Evolutionary conservation across 1,140 invertebrate species (phyloP).

Genomic region (Fopius arisanus): DNA sequence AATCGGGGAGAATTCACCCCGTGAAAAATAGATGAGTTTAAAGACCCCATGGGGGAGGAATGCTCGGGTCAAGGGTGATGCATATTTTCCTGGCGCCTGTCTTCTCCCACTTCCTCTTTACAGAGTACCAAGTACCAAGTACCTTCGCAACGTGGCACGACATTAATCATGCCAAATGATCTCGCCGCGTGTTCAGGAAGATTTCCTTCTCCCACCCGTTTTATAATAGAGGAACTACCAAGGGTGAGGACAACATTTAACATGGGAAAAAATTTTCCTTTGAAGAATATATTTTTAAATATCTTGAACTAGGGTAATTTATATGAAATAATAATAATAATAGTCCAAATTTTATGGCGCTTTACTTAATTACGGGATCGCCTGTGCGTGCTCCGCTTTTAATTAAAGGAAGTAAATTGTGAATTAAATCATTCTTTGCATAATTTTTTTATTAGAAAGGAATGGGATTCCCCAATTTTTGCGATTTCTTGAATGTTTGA

Average conservation of each 20-base stretch:
- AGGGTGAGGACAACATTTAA: neutral
- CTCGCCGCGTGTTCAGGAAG: constrained; percentile 17
- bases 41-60: neutral
- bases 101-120: neutral
- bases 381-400: no score
- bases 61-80: constrained; percentile 14
- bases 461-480: no score
- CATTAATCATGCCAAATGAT: constrained; percentile 30
- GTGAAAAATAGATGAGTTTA: neutral
- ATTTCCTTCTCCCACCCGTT: constrained; percentile 21
- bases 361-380: no score
- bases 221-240: neutral
- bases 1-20: neutral
- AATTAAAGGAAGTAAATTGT: no score
- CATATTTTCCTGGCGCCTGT: constrained; percentile 23
- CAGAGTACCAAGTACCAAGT: constrained; percentile 13
- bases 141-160: constrained; percentile 5
- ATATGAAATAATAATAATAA: no score
- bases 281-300: no score
- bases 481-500: no score
- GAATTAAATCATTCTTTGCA: no score
- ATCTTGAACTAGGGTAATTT: no score
- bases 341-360: no score
- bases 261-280: neutral
- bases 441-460: no score